Evolutionary conservation across 2,797 vertebrate species (phyloP).

Genomic region (Spatula versicolor): DNA sequence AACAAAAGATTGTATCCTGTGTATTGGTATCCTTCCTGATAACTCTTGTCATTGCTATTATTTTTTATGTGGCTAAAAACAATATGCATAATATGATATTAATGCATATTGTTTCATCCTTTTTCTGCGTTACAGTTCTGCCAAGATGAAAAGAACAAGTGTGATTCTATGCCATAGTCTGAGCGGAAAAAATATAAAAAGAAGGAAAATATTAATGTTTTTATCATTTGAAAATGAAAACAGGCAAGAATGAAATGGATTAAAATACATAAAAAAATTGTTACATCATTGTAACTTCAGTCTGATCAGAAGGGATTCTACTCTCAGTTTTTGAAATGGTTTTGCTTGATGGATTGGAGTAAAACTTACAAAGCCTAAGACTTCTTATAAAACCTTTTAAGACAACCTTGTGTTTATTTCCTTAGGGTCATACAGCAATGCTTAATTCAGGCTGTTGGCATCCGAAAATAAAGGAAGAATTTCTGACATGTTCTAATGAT

Average conservation of each 20-base stretch:
- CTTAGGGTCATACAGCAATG: constrained; percentile 98
- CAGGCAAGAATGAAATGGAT: not conserved
- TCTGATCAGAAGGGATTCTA: not conserved
- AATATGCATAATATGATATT: not conserved
- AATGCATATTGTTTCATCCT: not conserved
- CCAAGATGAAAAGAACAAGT: not conserved
- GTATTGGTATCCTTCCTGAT: not conserved
- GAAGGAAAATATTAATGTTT: not conserved
- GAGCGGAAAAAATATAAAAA: not conserved
- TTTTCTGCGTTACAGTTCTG: not conserved
- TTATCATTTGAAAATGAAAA: not conserved
- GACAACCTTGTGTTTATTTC: not conserved
- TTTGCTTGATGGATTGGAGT: not conserved
- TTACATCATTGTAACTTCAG: not conserved
- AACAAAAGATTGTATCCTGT: not conserved
- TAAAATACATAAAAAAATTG: not conserved
- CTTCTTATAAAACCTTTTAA: not conserved
- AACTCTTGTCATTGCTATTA: not conserved
- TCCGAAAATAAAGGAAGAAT: constrained; percentile 97
- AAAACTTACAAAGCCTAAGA: not conserved
- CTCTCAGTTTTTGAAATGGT: not conserved
- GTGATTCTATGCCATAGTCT: not conserved
- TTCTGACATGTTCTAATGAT: constrained; percentile 98
- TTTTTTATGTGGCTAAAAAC: not conserved
- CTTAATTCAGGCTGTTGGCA: constrained; percentile 96